Percentiles rank a stretch among this genome's conserved stretches.
phyloP scores from a whole-genome alignment of 2,113 vertebrate genomes.

The Hipposideros armiger region DNA sequence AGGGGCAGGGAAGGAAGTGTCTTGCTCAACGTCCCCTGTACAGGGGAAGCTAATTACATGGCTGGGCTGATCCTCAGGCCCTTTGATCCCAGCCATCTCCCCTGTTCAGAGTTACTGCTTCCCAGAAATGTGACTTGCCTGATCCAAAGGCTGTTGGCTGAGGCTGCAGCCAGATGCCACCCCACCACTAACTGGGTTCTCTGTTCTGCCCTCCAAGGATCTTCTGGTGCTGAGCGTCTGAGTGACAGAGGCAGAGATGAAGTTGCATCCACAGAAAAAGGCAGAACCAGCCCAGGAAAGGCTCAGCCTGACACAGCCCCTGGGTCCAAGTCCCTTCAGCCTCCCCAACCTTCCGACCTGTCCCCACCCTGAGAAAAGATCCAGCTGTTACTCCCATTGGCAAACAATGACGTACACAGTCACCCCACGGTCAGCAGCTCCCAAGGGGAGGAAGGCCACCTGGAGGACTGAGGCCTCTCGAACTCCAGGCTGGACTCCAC shows the following conservation, averaged over 20 bases:
- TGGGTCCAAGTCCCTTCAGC: background rate
- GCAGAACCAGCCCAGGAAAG: background rate
- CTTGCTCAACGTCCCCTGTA: background rate
- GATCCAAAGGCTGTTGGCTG: background rate
- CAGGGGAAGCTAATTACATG: background rate
- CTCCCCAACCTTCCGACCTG: background rate
- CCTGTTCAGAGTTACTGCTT: background rate
- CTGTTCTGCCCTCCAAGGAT: conserved; percentile 67
- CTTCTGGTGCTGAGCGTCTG: conserved; percentile 82
- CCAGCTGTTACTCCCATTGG: background rate
- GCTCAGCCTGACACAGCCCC: fast-evolving
- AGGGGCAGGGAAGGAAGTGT: background rate
- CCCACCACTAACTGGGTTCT: conserved; percentile 14
- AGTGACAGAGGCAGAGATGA: background rate
- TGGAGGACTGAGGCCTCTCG: background rate
- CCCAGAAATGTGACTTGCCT: background rate
- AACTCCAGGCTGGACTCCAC: background rate
- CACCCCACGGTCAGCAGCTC: background rate
- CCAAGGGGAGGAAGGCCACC: background rate
- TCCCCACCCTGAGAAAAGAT: background rate
- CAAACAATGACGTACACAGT: background rate
- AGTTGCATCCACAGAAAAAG: background rate
- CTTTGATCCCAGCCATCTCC: fast-evolving
- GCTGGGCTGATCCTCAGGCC: background rate
- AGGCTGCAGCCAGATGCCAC: background rate